Evolutionary conservation across 2,113 vertebrate genomes (phyloP).

Genomic region (Peromyscus maniculatus): DNA sequence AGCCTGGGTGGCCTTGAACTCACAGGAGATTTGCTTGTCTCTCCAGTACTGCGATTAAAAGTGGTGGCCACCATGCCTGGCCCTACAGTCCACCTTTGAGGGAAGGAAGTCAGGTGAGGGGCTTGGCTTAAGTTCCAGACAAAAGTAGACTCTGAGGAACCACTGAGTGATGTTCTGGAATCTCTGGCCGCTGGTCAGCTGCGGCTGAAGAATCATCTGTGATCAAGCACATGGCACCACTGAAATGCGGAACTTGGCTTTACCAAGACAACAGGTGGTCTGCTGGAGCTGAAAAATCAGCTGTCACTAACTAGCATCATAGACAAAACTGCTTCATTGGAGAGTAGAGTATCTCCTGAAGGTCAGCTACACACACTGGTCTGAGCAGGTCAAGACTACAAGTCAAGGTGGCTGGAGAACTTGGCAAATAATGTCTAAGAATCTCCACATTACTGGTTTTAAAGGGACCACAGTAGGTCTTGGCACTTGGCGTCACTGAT

Average conservation of each 20-base stretch:
- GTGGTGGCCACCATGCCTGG: neutral
- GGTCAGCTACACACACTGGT: neutral
- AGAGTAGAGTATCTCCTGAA: neutral
- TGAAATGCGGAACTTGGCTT: neutral
- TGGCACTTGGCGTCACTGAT: neutral
- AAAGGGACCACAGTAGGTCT: neutral
- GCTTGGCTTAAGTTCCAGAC: neutral
- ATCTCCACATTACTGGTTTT: neutral
- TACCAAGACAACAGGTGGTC: neutral
- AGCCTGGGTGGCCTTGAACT: neutral
- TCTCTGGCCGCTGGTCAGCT: neutral
- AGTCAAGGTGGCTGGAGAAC: neutral
- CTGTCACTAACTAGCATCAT: neutral
- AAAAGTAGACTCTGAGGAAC: neutral
- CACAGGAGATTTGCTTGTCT: neutral
- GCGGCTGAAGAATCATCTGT: neutral
- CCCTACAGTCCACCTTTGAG: neutral
- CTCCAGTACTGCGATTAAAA: neutral
- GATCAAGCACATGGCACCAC: neutral
- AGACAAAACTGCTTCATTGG: neutral
- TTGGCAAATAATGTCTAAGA: neutral
- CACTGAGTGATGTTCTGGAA: neutral
- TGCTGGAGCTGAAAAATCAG: neutral
- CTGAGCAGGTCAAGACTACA: neutral
- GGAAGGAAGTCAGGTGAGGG: neutral